phyloP scores from a whole-genome alignment of 2,797 vertebrate genomes.

The Hippoglossus hippoglossus region DNA sequence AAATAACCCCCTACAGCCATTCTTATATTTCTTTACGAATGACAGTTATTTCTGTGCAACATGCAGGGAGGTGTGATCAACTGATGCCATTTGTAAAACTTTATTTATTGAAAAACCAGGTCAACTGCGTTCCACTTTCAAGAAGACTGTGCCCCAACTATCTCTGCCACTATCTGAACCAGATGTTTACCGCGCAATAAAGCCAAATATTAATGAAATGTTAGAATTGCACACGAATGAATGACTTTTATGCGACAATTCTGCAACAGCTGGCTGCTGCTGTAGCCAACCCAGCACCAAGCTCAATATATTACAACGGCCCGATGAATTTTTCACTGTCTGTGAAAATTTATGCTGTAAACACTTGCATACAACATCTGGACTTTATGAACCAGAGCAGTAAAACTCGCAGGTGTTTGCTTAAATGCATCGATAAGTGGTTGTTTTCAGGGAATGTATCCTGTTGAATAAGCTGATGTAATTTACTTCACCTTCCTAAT shows the following conservation, averaged over 20 bases:
- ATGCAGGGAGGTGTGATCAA: not conserved
- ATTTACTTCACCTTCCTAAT: no score
- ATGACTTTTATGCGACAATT: conserved; percentile 1
- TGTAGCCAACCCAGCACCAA: conserved; percentile 9
- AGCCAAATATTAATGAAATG: not conserved
- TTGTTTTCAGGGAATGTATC: not conserved
- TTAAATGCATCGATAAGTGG: not conserved
- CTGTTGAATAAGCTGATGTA: not conserved
- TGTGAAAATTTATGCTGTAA: conserved; percentile 16
- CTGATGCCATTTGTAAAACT: not conserved
- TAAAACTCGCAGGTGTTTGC: conserved; percentile 20
- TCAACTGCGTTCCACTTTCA: conserved; percentile 5
- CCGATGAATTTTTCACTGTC: conserved; percentile 7
- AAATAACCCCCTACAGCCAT: not conserved
- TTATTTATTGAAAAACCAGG: conserved; percentile 2
- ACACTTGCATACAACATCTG: conserved; percentile 34
- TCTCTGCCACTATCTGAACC: conserved; percentile 4
- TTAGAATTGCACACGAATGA: not conserved
- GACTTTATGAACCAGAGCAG: conserved; percentile 8
- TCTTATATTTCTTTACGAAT: not conserved
- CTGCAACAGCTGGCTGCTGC: conserved; percentile 11
- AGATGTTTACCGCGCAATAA: conserved; percentile 27
- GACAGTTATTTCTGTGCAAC: not conserved
- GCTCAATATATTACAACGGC: not conserved
- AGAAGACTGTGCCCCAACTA: conserved; percentile 4